Conservation (phyloP, 2,797 vertebrate species). For the Myoxocephalus aenaeus region DNA sequence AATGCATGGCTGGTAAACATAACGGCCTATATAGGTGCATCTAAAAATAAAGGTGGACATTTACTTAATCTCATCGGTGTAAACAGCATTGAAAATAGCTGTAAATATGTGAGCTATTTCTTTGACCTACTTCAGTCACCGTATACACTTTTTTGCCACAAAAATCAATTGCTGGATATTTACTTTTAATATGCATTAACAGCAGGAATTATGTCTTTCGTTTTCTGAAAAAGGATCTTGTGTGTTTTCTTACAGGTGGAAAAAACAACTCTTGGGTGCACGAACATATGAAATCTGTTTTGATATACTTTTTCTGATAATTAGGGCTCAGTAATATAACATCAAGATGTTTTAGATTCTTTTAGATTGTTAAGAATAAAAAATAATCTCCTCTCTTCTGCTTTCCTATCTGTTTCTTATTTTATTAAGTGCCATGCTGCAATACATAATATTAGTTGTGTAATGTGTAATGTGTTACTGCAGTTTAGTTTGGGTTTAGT, state of each 20-base stretch:
- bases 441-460: background rate
- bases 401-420: background rate
- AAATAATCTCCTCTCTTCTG: background rate
- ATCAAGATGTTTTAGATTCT: background rate
- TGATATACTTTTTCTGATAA: background rate
- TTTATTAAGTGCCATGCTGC: background rate
- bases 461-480: background rate
- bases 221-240: background rate
- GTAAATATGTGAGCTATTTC: no score
- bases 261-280: background rate
- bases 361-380: background rate
- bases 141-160: no score
- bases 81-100: no score
- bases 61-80: no score
- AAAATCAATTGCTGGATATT: no score
- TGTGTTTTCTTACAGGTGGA: background rate
- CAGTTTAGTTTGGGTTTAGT: conserved; percentile 26
- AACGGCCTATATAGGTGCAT: no score
- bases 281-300: background rate
- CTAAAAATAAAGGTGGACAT: no score
- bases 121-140: no score
- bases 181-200: no score
- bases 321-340: background rate
- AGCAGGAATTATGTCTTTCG: no score
- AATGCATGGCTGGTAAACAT: no score